Base-by-base conservation (phyloP, 35 echinoderm and acorn worm genomes). In the Apostichopus parvimensis region DNA sequence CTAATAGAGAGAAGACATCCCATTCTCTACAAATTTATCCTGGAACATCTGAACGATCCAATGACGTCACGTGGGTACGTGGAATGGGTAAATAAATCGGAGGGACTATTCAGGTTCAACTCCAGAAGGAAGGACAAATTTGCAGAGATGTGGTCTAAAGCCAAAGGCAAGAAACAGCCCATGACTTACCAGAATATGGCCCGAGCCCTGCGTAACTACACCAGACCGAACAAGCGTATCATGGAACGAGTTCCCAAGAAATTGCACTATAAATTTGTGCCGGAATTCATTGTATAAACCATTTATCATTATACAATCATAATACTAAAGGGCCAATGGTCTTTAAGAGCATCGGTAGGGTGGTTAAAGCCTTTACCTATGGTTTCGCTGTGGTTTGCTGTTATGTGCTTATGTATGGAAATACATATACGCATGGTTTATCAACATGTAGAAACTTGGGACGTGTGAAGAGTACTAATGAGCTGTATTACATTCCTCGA, bases 111-210 rank as follows among this genome's bases (percentile, higher is more conserved):
- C 45, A 89, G 89, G 18, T 99, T 99, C 93, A 88, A 96, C 45
- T 99, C 97, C 1, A 91, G 87, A 23, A 86, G 89, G n/a, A 99
- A 99, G 79, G 97, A 99, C 81, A 77, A 93, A 18, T 99, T 99
- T 56, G 97, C 97, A 14, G 90, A 96, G 83, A 83, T 93, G 81
- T 99, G 97, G 97, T 95, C 95, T 8, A 77, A 83, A 20, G 91
- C 92, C 56, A 99, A 99, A 79, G 93, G 97, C 21, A 99, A 99
- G 79, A 84, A 95, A 18, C 93, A 99, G n/a, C 92, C 90, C 18
- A 99, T 99, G 97, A 96, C 93, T 15, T 99, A 99, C 28, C 97
- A 99, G 61, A 99, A 99, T 65, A 96, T 99, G 95, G 97, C 97
- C 20, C 87, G 97, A 24, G 97, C 97, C 9, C 86, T 99, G 62